Evolutionary conservation across 2,797 vertebrate genomes (phyloP).

Genomic region (Crenichthys baileyi): DNA sequence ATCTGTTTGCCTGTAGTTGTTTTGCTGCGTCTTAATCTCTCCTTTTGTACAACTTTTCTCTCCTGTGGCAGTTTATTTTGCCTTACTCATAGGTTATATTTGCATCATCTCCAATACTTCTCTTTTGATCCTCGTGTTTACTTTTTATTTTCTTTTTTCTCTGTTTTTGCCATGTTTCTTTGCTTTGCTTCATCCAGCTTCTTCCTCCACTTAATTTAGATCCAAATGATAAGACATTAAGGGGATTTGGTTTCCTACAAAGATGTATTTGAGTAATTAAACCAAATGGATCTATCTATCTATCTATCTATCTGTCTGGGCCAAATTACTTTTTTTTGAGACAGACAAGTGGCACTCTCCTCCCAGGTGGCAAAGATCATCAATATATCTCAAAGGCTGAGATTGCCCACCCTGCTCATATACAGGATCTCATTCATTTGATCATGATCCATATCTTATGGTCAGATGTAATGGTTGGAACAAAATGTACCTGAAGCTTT

Average conservation of each 20-base stretch:
- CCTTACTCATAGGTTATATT: not conserved
- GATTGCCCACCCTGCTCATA: not conserved
- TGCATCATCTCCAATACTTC: not conserved
- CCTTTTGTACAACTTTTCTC: not conserved
- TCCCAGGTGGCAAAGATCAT: too few relatives aligned
- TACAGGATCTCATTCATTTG: too few relatives aligned
- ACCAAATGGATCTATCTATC: too few relatives aligned
- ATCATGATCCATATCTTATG: too few relatives aligned
- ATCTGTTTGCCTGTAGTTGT: slow-evolving; percentile 31
- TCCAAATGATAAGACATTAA: not conserved
- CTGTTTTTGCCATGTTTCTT: not conserved
- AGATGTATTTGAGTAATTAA: not conserved
- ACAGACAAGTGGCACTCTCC: not conserved
- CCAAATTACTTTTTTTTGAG: not conserved
- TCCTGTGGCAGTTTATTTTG: slow-evolving; percentile 11
- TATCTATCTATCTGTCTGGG: not conserved
- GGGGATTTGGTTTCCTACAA: not conserved
- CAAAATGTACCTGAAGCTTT: not conserved
- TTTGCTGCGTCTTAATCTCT: slow-evolving; percentile 10
- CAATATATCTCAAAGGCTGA: not conserved
- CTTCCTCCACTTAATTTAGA: not conserved
- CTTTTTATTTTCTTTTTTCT: not conserved
- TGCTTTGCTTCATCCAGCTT: not conserved
- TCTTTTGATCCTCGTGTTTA: not conserved
- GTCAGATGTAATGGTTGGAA: not conserved